phyloP scores from a whole-genome alignment of 1,140 invertebrate species.

The Manduca sexta region DNA sequence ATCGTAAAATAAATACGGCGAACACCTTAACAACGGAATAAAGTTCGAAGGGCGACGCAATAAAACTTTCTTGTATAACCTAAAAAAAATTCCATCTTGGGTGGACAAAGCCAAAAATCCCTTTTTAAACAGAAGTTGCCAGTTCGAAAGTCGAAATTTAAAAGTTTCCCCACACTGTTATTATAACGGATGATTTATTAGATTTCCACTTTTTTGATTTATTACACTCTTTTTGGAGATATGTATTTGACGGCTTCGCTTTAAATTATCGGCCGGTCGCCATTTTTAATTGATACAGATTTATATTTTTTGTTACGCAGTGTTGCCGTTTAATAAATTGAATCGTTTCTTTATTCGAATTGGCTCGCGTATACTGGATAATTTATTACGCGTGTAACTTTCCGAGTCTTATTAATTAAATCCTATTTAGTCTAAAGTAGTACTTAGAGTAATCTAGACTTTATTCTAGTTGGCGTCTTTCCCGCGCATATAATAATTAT shows the following conservation, averaged over 20 bases:
- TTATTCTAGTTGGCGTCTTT: neutral
- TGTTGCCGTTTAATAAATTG: too few species aligned
- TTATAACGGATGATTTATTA: slow-evolving; percentile 2
- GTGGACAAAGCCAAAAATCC: slow-evolving; percentile 1
- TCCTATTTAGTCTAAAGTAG: neutral
- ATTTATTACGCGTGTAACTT: too few species aligned
- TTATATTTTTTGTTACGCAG: too few species aligned
- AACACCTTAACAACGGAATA: too few species aligned
- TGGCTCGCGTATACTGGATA: too few species aligned
- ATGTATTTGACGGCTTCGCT: neutral
- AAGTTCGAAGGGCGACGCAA: neutral
- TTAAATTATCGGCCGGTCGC: too few species aligned
- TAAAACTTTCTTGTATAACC: slow-evolving; percentile 2
- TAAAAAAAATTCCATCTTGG: neutral
- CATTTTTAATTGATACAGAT: too few species aligned
- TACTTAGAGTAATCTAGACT: neutral
- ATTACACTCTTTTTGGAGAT: neutral
- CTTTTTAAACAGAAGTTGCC: neutral
- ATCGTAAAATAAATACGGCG: too few species aligned
- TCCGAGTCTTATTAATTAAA: too few species aligned
- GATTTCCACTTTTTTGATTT: neutral
- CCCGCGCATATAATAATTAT: too few species aligned
- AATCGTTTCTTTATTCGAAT: too few species aligned
- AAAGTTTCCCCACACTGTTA: slow-evolving; percentile 1
- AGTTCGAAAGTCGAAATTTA: neutral